A percentile compares a stretch with the other conserved stretches of the same genome.
Evolutionary conservation across 1,140 invertebrate genomes (phyloP).

Genomic region (Parasteatoda tepidariorum): DNA sequence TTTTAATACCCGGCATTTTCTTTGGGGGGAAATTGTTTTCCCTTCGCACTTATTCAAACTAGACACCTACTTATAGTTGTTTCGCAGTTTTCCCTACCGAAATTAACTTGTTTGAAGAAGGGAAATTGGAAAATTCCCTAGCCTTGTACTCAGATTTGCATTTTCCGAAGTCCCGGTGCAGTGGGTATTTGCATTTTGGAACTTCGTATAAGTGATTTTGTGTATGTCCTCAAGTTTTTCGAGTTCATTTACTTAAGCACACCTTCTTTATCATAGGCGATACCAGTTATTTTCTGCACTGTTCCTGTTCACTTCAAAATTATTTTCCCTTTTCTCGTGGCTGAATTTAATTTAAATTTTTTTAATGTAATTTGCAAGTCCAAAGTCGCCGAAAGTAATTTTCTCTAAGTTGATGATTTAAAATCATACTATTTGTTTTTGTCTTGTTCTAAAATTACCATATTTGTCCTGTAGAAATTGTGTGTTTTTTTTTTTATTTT

Average conservation of each 20-base stretch:
- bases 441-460: too few relatives aligned
- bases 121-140: neutral
- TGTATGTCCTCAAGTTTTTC: neutral
- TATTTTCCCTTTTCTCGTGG: too few relatives aligned
- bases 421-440: too few relatives aligned
- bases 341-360: too few relatives aligned
- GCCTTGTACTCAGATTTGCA: neutral
- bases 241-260: neutral
- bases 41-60: neutral
- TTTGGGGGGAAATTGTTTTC: neutral
- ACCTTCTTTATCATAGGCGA: neutral
- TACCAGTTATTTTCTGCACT: too few relatives aligned
- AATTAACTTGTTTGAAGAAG: neutral
- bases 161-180: neutral
- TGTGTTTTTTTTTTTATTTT: too few relatives aligned
- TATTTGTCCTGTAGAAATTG: too few relatives aligned
- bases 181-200: neutral
- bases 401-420: too few relatives aligned
- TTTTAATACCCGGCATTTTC: neutral
- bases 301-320: too few relatives aligned
- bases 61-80: neutral
- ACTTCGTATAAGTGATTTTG: neutral
- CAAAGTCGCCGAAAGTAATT: too few relatives aligned
- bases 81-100: neutral
- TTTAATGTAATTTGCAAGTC: too few relatives aligned